A percentile compares a stretch with the other conserved stretches of the same genome.
Conservation (phyloP, 1,140 invertebrate species). For the Drosophila athabasca region DNA sequence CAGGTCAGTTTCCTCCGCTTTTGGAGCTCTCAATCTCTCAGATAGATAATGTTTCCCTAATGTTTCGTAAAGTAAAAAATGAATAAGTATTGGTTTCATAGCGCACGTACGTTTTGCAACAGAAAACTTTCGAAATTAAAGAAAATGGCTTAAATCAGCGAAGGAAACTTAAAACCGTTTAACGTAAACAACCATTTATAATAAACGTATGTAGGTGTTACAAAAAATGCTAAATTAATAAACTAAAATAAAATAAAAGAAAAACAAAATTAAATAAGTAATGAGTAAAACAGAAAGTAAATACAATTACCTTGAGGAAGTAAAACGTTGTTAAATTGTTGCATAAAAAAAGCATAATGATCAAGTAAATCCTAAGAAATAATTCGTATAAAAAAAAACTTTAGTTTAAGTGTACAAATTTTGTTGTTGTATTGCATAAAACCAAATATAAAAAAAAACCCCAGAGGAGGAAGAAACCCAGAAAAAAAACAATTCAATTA, state of each 20-base stretch:
- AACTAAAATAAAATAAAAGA: slow-evolving; percentile 26
- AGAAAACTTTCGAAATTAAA: slow-evolving; percentile 54
- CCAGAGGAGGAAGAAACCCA: slow-evolving; percentile 11
- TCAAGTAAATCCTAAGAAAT: slow-evolving; percentile 74
- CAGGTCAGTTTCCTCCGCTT: slow-evolving; percentile 39
- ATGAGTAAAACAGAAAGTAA: slow-evolving; percentile 43
- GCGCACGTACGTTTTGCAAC: slow-evolving; percentile 83
- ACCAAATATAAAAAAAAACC: slow-evolving; percentile 45
- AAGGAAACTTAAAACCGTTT: slow-evolving; percentile 62
- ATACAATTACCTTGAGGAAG: slow-evolving; percentile 68
- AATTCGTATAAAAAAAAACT: slow-evolving; percentile 65
- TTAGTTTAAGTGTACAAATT: slow-evolving; percentile 80
- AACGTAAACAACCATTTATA: slow-evolving; percentile 62
- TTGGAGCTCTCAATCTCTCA: slow-evolving; percentile 11
- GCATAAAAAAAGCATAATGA: slow-evolving; percentile 67
- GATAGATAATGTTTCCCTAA: slow-evolving; percentile 28
- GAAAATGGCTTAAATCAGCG: slow-evolving; percentile 70
- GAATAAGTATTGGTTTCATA: slow-evolving; percentile 83
- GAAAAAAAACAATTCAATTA: slow-evolving; percentile 48
- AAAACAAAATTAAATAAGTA: slow-evolving; percentile 37
- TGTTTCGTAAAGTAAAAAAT: slow-evolving; percentile 53
- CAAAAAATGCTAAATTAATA: slow-evolving; percentile 56
- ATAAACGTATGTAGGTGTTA: slow-evolving; percentile 75
- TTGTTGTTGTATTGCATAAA: slow-evolving; percentile 78
- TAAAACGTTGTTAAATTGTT: slow-evolving; percentile 82